Base-by-base conservation (phyloP, 1,140 invertebrate genomes). In the Hycleus cichorii region DNA sequence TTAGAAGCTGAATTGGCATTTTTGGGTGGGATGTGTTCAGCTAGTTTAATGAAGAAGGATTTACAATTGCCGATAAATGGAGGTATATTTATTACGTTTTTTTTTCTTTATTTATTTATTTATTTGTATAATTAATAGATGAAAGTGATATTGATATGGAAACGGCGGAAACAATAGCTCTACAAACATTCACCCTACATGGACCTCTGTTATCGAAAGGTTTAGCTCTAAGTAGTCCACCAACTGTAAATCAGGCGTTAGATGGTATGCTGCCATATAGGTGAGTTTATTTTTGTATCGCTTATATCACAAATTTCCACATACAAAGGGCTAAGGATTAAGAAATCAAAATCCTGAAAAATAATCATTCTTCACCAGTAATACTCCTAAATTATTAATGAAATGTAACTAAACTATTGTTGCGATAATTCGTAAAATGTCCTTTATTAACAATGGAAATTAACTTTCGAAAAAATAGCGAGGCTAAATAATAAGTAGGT, bases 1-100 rank as follows among this genome's bases (percentile, higher is more conserved):
- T 74, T 97, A 11, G 95, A 97, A 76, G 90, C 90, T 71, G 95
- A 97, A 75, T 76, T 97, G 39, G 81, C 91, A 2, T 94, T 93
- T 76, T 78, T 95, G 9, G 93, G 91, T 12, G 93, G 93, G 54
- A 89, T 93, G 76, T 95, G 93, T 77, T 87, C 88, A 52, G 86
- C 88, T 8, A 88, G 90, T 73, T 81, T 95, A 2, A 91, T 94
- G 81, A 91, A 89, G 67, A 90, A 89, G 69, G 89, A 93, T 75
- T 80, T 94, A 9, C 77, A 82, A 38, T 77, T 93, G 60, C 88
- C 89, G 44, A 77, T 80, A 39, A 78, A 84, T 64, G 78, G 78
- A 65, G 78, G 83, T 85, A 71, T 75, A 73, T 73, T 39, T 49
- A 11, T 48, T 27, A 47, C 3, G 32, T 11, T 39, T 32, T 5